Evolutionary conservation across 1,140 invertebrate species (phyloP).

Genomic region (Laodelphax striatellus): DNA sequence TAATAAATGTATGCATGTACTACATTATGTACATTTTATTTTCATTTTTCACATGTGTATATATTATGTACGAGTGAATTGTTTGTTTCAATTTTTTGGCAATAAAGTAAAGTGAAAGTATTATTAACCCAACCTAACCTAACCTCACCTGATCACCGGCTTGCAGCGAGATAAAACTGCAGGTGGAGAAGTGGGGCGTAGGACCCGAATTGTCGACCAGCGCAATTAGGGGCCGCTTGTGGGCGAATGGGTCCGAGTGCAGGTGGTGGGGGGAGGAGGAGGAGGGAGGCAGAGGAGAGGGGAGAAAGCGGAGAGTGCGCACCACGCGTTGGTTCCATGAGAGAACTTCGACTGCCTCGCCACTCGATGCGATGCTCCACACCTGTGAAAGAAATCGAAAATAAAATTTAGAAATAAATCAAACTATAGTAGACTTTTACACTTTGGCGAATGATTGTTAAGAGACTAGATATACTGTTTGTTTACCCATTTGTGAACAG

Average conservation of each 20-base stretch:
- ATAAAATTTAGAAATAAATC: constrained; percentile 9
- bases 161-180: constrained; percentile 82
- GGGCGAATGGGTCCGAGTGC: constrained; percentile 48
- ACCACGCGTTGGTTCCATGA: constrained; percentile 83
- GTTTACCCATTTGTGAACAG: no score
- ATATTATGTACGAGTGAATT: no score
- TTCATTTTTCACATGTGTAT: no score
- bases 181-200: constrained; percentile 69
- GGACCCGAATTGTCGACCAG: constrained; percentile 73
- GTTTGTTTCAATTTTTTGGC: no score
- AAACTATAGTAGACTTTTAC: no score
- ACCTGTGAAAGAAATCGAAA: constrained; percentile 34
- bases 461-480: no score
- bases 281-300: constrained; percentile 43
- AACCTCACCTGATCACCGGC: constrained; percentile 69
- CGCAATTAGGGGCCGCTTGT: constrained; percentile 75
- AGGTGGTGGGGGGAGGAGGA: constrained; percentile 30
- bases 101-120: no score
- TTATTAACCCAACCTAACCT: no score
- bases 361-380: constrained; percentile 66
- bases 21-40: no score
- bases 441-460: no score
- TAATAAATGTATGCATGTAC: no score
- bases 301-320: constrained; percentile 67
- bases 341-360: constrained; percentile 82